A percentile compares a stretch with the other conserved stretches of the same genome.
These are phyloP conservation scores for Sesia apiformis DNA, from an alignment of 2,888 invertebrate species.

Conservation along the genomic window DNA sequence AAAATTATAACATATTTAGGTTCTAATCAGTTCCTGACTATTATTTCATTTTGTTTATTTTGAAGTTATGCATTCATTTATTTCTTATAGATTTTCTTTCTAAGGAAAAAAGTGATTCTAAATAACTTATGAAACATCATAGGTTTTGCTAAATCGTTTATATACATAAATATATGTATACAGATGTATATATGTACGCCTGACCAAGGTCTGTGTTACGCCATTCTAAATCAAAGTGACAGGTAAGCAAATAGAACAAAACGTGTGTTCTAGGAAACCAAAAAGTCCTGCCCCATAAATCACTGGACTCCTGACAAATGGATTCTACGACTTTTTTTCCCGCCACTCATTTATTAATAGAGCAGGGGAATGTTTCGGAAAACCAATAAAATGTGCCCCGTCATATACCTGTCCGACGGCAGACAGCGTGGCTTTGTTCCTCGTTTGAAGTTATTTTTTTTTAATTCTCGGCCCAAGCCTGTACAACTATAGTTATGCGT, in stretches of 20 bases:
- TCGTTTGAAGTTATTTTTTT: slow-evolving; percentile 23
- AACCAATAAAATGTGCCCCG: slow-evolving; percentile 74
- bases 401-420: slow-evolving; percentile 70
- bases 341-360: slow-evolving; percentile 73
- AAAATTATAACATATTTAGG: too few relatives aligned
- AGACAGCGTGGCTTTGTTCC: slow-evolving; percentile 72
- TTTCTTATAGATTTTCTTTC: too few relatives aligned
- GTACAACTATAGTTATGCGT: slow-evolving; percentile 11
- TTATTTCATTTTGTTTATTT: too few relatives aligned
- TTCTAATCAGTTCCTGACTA: too few relatives aligned
- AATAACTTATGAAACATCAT: too few relatives aligned
- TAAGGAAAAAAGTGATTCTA: too few relatives aligned
- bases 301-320: slow-evolving; percentile 69
- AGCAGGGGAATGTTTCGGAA: slow-evolving; percentile 70
- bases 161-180: too few relatives aligned
- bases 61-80: too few relatives aligned
- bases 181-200: background rate
- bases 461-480: slow-evolving; percentile 28
- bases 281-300: slow-evolving; percentile 68
- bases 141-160: too few relatives aligned
- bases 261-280: slow-evolving; percentile 68
- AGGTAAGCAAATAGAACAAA: slow-evolving; percentile 74
- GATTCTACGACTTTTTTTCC: slow-evolving; percentile 69
- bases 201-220: slow-evolving; percentile 25
- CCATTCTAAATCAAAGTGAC: slow-evolving; percentile 67